phyloP scores from a whole-genome alignment of 2,888 invertebrate genomes.

The Cerceris rybyensis region DNA sequence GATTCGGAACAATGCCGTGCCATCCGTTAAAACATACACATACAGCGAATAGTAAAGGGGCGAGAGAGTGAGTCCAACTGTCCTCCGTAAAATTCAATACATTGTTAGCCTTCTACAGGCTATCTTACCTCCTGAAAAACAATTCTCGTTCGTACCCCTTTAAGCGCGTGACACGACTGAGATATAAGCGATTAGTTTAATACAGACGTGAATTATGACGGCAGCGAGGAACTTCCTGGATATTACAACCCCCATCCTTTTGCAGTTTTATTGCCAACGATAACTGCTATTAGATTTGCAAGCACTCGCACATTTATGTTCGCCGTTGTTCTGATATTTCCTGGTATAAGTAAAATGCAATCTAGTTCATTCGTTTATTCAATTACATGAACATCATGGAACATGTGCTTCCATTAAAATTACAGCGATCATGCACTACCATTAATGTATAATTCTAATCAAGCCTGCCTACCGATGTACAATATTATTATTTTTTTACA shows the following conservation, averaged over 20 bases:
- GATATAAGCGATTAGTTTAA: slow-evolving; percentile 1
- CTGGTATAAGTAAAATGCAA: not conserved
- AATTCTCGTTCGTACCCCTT: slow-evolving; percentile 18
- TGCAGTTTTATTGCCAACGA: not conserved
- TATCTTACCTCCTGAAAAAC: slow-evolving; percentile 34
- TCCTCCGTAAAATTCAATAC: slow-evolving; percentile 30
- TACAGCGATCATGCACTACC: no score
- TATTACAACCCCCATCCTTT: not conserved
- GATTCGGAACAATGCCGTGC: slow-evolving; percentile 45
- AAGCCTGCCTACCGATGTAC: no score
- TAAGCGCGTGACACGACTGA: not conserved
- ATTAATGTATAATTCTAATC: no score
- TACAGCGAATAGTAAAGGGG: not conserved
- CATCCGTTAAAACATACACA: slow-evolving; percentile 38
- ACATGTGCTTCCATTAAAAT: no score
- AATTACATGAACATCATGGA: no score
- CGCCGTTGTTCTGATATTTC: not conserved
- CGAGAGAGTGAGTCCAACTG: not conserved
- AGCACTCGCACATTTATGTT: not conserved
- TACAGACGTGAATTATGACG: not conserved
- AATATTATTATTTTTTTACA: no score
- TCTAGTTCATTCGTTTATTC: not conserved
- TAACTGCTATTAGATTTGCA: not conserved
- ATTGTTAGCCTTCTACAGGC: slow-evolving; percentile 19
- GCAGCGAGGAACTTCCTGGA: not conserved